A percentile compares a stretch with the other conserved stretches of the same genome.
These are phyloP conservation scores for Athalia cordata DNA, from an alignment of 2,888 invertebrate species.

Conservation along the genomic window DNA sequence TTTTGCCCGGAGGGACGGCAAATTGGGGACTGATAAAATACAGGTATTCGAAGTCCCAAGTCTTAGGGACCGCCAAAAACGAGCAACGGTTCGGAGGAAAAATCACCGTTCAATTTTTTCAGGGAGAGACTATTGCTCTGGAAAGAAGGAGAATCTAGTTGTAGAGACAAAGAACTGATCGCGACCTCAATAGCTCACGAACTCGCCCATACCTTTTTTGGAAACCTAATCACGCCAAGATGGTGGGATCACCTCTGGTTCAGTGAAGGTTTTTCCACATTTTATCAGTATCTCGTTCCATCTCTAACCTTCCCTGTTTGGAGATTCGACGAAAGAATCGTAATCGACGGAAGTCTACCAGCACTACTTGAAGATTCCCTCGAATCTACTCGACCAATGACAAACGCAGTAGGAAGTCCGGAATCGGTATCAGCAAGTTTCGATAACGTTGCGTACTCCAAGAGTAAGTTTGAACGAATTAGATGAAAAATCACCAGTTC, in stretches of 20 bases:
- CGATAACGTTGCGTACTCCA: slow-evolving; percentile 79
- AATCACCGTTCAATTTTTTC: neutral
- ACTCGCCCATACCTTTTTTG: slow-evolving; percentile 76
- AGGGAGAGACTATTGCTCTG: slow-evolving; percentile 29
- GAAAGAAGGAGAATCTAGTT: slow-evolving; percentile 28
- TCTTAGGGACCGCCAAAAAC: too few species aligned
- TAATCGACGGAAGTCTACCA: slow-evolving; percentile 68
- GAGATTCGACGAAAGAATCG: slow-evolving; percentile 73
- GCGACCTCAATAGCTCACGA: slow-evolving; percentile 74
- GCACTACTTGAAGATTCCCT: slow-evolving; percentile 71
- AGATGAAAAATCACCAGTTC: neutral
- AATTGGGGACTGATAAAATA: slow-evolving; percentile 94
- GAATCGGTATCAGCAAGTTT: slow-evolving; percentile 76
- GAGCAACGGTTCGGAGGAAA: too few species aligned
- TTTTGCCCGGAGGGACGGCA: slow-evolving; percentile 91
- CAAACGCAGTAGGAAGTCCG: slow-evolving; percentile 75
- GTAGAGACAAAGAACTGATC: slow-evolving; percentile 12
- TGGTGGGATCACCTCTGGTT: slow-evolving; percentile 73
- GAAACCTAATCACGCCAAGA: slow-evolving; percentile 69
- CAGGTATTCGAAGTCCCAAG: slow-evolving; percentile 72
- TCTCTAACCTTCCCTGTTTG: slow-evolving; percentile 64
- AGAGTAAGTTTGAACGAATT: slow-evolving; percentile 73
- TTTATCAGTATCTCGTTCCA: slow-evolving; percentile 71
- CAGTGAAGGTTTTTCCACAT: slow-evolving; percentile 75
- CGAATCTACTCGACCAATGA: slow-evolving; percentile 76